Conservation (phyloP, 2,113 vertebrate genomes). For the Cygnus buccinator region DNA sequence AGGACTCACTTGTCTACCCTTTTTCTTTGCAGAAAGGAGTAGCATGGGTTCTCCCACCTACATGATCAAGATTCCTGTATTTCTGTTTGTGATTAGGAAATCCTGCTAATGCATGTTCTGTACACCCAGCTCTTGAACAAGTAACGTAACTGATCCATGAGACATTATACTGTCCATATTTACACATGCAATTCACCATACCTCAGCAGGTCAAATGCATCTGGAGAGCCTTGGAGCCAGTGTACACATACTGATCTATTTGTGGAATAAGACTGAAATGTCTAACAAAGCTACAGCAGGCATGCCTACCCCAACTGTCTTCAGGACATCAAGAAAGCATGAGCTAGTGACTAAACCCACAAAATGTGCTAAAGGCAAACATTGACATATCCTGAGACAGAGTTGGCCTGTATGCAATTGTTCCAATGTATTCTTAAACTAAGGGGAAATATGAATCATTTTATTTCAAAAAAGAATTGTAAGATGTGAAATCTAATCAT, state of each 20-base stretch:
- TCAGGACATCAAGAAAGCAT: neutral
- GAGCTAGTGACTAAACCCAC: neutral
- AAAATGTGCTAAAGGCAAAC: neutral
- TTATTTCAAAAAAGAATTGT: neutral
- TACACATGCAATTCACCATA: neutral
- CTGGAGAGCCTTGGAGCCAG: neutral
- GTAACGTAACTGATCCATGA: rapidly evolving
- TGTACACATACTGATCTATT: neutral
- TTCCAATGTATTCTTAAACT: neutral
- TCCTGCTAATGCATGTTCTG: rapidly evolving
- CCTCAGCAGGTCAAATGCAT: neutral
- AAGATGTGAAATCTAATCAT: neutral
- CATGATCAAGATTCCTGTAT: neutral
- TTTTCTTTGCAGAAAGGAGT: neutral
- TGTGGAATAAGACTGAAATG: neutral
- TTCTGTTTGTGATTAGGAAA: neutral
- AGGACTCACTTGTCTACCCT: neutral
- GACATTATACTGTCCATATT: rapidly evolving
- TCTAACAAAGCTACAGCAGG: neutral
- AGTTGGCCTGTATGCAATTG: neutral
- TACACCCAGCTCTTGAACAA: neutral
- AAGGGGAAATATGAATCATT: neutral
- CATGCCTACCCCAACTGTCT: rapidly evolving
- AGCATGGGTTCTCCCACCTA: neutral
- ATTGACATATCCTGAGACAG: neutral